These are phyloP conservation scores for Drosophila pseudoananassae DNA, from an alignment of 1,140 invertebrate genomes.

Conservation along the genomic window DNA sequence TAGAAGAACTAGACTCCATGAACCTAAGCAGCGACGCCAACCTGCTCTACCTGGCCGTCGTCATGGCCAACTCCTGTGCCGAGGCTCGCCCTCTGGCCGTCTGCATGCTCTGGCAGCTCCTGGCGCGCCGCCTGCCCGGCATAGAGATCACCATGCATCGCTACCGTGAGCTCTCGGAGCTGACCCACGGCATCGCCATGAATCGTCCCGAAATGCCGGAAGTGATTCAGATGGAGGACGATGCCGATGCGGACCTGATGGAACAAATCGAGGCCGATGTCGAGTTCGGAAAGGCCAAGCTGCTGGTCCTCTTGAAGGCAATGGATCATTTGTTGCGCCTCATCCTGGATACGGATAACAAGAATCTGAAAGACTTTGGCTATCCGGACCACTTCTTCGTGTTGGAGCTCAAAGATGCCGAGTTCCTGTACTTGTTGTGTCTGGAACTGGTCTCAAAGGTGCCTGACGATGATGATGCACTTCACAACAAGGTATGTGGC, in stretches of 20 bases:
- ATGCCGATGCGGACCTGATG: no score
- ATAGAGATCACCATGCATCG: slow-evolving; percentile 29
- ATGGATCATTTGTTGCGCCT: not conserved
- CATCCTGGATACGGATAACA: slow-evolving; percentile 5
- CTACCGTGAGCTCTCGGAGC: slow-evolving; percentile 14
- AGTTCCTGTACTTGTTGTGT: not conserved
- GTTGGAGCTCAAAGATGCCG: not conserved
- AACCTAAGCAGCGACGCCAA: not conserved
- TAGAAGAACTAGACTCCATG: not conserved
- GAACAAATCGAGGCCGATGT: no score
- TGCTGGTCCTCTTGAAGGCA: slow-evolving; percentile 1
- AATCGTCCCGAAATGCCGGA: not conserved
- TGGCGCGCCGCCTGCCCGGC: not conserved
- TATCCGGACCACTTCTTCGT: slow-evolving; percentile 28
- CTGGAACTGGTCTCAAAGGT: not conserved
- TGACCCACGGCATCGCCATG: not conserved
- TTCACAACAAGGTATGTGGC: not conserved
- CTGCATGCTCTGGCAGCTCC: slow-evolving; percentile 16
- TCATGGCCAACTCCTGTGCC: not conserved
- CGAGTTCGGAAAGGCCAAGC: not conserved
- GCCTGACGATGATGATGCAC: not conserved
- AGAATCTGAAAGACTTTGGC: not conserved
- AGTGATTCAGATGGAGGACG: no score
- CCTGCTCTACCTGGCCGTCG: not conserved
- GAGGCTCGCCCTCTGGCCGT: slow-evolving; percentile 18